These are phyloP conservation scores for Toxonevra muliebris DNA, from an alignment of 2,888 invertebrate genomes.

Conservation along the genomic window DNA sequence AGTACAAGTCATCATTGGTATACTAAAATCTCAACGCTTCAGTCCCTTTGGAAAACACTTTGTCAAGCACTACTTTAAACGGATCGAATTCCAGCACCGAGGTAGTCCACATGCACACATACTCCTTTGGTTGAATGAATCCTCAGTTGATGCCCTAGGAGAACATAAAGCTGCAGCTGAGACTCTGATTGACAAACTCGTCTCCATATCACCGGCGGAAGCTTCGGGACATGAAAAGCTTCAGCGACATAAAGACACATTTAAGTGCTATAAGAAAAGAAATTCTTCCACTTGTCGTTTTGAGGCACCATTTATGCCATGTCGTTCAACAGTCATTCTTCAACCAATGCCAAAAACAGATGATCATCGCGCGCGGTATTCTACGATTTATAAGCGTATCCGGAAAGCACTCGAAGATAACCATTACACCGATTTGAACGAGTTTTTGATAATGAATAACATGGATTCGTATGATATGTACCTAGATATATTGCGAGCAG, in stretches of 20 bases:
- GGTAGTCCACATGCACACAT: slow-evolving; percentile 41
- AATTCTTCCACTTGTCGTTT: not conserved
- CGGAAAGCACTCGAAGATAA: not conserved
- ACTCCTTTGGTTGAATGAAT: slow-evolving; percentile 55
- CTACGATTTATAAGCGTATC: no score
- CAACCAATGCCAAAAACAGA: not conserved
- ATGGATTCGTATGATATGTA: slow-evolving; percentile 39
- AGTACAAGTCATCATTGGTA: slow-evolving; percentile 30
- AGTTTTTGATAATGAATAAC: slow-evolving; percentile 45
- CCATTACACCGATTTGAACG: not conserved
- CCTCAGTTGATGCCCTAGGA: slow-evolving; percentile 40
- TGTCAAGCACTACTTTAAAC: slow-evolving; percentile 47
- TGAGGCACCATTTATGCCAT: not conserved
- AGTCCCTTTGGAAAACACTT: slow-evolving; percentile 47
- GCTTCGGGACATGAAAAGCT: no score
- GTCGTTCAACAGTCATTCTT: not conserved
- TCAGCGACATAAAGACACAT: slow-evolving; percentile 7
- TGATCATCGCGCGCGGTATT: not conserved
- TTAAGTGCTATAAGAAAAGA: not conserved
- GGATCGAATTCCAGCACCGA: slow-evolving; percentile 48
- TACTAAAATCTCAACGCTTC: slow-evolving; percentile 37
- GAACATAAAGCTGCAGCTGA: slow-evolving; percentile 43
- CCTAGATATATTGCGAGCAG: slow-evolving; percentile 46
- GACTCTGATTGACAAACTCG: slow-evolving; percentile 18
- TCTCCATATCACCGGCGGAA: slow-evolving; percentile 32